These are phyloP conservation scores for Corythaixoides concolor DNA, from an alignment of 2,113 vertebrate genomes.

Conservation along the genomic window DNA sequence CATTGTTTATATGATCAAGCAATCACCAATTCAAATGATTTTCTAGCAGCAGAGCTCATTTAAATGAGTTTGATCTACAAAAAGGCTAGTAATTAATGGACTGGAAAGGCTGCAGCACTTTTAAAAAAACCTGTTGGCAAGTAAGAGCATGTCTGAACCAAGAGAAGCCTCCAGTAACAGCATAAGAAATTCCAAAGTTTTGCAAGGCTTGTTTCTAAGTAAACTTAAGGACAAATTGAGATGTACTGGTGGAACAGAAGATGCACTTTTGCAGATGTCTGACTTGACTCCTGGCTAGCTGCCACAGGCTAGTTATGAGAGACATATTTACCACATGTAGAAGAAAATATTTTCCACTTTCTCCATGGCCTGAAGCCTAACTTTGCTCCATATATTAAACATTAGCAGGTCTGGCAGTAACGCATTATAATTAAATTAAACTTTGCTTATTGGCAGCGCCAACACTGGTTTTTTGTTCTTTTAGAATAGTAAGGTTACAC, in stretches of 20 bases:
- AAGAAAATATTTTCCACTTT: slow-evolving; percentile 23
- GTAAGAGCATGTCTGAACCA: not conserved
- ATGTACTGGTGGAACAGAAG: not conserved
- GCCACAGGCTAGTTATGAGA: not conserved
- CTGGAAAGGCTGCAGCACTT: not conserved
- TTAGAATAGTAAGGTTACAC: not conserved
- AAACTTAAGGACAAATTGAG: not conserved
- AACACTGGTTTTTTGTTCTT: not conserved
- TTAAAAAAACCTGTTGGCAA: not conserved
- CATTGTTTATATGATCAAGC: not conserved
- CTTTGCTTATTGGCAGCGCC: not conserved
- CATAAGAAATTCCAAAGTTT: not conserved
- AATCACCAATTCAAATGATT: not conserved
- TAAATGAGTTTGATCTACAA: not conserved
- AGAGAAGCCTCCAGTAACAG: not conserved
- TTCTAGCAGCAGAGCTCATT: not conserved
- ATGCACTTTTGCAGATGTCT: not conserved
- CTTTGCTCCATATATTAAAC: not conserved
- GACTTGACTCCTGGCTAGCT: not conserved
- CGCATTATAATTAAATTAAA: not conserved
- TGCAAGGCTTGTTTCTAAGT: not conserved
- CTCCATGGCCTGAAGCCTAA: not conserved
- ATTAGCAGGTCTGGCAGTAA: not conserved
- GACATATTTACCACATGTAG: not conserved
- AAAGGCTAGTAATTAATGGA: not conserved